Conservation (phyloP, 1,140 invertebrate genomes). For the Drosophila pachea region DNA sequence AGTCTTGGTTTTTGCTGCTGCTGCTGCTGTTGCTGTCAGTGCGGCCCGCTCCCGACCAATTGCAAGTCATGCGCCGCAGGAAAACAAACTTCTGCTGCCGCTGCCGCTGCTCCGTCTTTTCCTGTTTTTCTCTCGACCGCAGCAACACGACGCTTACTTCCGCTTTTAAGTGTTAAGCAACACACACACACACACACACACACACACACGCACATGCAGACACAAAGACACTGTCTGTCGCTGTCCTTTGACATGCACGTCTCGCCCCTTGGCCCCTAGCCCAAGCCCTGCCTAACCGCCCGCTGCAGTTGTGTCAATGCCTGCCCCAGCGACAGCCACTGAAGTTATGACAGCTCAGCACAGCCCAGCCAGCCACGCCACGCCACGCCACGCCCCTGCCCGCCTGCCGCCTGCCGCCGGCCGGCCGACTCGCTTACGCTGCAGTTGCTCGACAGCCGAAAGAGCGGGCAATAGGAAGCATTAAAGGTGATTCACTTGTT, state of each 20-base stretch:
- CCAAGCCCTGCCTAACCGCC: constrained; percentile 15
- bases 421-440: constrained; percentile 28
- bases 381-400: neutral
- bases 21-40: constrained; percentile 52
- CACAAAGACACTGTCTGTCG: constrained; percentile 12
- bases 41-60: constrained; percentile 58
- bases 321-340: constrained; percentile 13
- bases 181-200: constrained; percentile 41
- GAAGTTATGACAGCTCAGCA: constrained; percentile 43
- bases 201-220: neutral
- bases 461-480: constrained; percentile 39
- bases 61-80: constrained; percentile 72
- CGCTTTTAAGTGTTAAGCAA: constrained; percentile 76
- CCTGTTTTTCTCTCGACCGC: constrained; percentile 44
- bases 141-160: constrained; percentile 69
- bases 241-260: constrained; percentile 75
- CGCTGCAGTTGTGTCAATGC: constrained; percentile 40
- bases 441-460: constrained; percentile 23
- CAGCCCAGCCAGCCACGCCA: constrained; percentile 16
- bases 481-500: constrained; percentile 76
- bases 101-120: constrained; percentile 31
- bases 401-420: constrained; percentile 4
- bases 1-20: constrained; percentile 45
- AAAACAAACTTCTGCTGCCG: constrained; percentile 74
- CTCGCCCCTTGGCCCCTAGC: constrained; percentile 58